A percentile compares a stretch with the other conserved stretches of the same genome.
These are phyloP conservation scores for Vulpes lagopus DNA, from an alignment of 2,113 vertebrate genomes.

Conservation along the genomic window DNA sequence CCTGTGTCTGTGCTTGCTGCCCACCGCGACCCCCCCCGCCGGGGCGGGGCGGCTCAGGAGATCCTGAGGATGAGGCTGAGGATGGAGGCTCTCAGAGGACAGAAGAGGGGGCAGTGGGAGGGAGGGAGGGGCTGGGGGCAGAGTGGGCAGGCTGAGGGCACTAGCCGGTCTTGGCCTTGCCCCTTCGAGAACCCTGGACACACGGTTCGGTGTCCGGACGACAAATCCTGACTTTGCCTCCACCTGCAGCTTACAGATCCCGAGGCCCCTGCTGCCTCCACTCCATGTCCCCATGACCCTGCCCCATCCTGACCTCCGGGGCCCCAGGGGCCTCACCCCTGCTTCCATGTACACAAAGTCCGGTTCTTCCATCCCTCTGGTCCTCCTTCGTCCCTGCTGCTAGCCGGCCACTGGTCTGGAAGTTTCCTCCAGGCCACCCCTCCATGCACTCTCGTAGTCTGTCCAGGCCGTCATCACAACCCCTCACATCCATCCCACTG, in stretches of 20 bases:
- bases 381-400: neutral
- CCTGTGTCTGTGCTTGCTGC: neutral
- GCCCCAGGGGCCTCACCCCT: neutral
- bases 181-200: neutral
- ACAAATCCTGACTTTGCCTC: neutral
- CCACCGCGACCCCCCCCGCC: neutral
- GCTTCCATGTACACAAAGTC: neutral
- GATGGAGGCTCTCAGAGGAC: neutral
- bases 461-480: neutral
- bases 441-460: too few relatives aligned
- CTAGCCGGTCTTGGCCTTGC: neutral
- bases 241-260: neutral
- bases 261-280: neutral
- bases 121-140: rapidly evolving
- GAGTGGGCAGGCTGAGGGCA: neutral
- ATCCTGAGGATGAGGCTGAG: neutral
- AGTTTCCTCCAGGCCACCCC: neutral
- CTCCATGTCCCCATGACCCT: neutral
- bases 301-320: neutral
- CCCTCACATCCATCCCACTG: neutral
- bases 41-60: neutral
- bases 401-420: neutral
- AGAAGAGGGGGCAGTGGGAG: too few relatives aligned
- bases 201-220: neutral
- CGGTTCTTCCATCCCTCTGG: neutral